Evolutionary conservation across 2,113 vertebrate species (phyloP).

Genomic region (Hypanus sabinus): DNA sequence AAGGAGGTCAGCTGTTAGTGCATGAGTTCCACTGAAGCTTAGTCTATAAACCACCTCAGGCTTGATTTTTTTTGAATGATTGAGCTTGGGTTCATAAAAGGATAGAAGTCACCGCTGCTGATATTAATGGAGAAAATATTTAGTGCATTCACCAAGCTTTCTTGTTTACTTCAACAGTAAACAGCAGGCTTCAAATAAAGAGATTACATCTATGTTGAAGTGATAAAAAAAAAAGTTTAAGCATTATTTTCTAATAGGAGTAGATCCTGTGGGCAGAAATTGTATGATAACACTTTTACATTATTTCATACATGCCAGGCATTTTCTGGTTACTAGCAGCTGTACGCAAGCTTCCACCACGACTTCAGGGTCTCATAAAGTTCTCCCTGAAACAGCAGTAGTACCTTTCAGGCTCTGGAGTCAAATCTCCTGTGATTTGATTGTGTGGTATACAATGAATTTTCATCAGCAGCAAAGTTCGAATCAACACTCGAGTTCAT

Average conservation of each 20-base stretch:
- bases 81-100: not conserved
- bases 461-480: not conserved
- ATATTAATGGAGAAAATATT: not conserved
- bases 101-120: not conserved
- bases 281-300: not conserved
- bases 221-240: not conserved
- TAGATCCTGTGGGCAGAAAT: not conserved
- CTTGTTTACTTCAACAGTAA: not conserved
- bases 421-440: not conserved
- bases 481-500: not conserved
- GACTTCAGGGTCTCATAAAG: not conserved
- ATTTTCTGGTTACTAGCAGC: not conserved
- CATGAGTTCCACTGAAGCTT: not conserved
- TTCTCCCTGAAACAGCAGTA: not conserved
- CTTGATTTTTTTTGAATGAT: not conserved
- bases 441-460: not conserved
- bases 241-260: not conserved
- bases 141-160: not conserved
- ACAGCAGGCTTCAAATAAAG: not conserved
- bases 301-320: not conserved
- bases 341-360: not conserved
- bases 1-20: not conserved
- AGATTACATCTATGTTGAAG: not conserved
- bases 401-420: not conserved
- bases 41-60: not conserved